These are phyloP conservation scores for Armadillidium nasatum DNA, from an alignment of 1,140 invertebrate species.

Conservation along the genomic window DNA sequence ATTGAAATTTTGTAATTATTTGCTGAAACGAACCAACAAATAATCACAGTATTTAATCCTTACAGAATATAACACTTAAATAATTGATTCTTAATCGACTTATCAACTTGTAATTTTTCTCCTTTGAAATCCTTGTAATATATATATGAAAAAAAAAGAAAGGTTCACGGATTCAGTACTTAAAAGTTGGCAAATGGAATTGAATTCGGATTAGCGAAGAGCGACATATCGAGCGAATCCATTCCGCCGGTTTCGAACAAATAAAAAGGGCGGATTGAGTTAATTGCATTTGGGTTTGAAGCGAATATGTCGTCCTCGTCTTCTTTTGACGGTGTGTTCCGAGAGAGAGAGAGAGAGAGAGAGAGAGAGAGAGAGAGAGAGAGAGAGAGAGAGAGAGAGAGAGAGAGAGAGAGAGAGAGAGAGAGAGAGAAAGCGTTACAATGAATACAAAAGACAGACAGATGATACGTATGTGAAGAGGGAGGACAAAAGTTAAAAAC, in stretches of 20 bases:
- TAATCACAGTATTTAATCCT: not conserved
- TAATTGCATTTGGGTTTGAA: conserved; percentile 10
- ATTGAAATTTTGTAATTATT: too few species aligned
- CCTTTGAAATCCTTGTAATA: not conserved
- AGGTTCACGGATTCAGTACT: not conserved
- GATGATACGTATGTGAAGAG: too few species aligned
- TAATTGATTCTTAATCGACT: conserved; percentile 7
- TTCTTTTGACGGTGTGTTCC: too few species aligned
- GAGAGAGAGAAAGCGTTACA: conserved; percentile 22
- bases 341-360: conserved; percentile 20
- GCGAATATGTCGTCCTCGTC: not conserved
- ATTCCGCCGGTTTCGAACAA: conserved; percentile 3
- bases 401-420: conserved; percentile 8
- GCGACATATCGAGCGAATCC: not conserved
- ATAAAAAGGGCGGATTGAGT: conserved; percentile 7
- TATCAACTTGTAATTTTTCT: conserved; percentile 14
- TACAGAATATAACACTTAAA: not conserved
- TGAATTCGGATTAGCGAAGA: not conserved
- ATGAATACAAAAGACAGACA: too few species aligned
- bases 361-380: conserved; percentile 29
- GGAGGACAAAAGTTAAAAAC: too few species aligned
- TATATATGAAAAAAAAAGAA: not conserved
- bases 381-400: conserved; percentile 10
- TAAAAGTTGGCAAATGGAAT: conserved; percentile 13
- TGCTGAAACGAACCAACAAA: too few species aligned